These are phyloP conservation scores for Drosophila nr. perissopoda DNA, from an alignment of 2,888 invertebrate species.

Conservation along the genomic window DNA sequence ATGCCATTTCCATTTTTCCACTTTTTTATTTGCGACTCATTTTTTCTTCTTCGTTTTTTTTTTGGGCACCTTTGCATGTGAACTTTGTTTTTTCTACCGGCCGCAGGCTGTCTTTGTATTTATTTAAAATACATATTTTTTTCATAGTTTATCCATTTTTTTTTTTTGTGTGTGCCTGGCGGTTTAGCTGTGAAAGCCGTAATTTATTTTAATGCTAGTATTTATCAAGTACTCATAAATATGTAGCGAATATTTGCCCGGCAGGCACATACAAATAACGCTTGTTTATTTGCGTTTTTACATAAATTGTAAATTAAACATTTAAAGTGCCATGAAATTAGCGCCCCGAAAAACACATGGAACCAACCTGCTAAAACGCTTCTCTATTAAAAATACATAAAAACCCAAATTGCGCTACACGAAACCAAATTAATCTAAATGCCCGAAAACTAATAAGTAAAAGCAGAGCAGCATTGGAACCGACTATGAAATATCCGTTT, in stretches of 20 bases:
- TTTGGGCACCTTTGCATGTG: constrained; percentile 52
- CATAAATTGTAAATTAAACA: constrained; percentile 78
- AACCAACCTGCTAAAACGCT: constrained; percentile 25
- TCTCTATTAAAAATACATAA: constrained; percentile 77
- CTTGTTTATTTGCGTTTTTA: constrained; percentile 33
- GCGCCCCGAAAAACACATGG: constrained; percentile 66
- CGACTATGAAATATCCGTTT: constrained; percentile 17
- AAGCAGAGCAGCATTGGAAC: background rate
- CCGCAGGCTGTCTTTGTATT: constrained; percentile 33
- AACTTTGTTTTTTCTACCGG: constrained; percentile 38
- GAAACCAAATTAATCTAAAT: constrained; percentile 61
- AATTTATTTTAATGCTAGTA: constrained; percentile 85
- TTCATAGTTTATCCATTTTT: constrained; percentile 19
- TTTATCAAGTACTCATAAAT: constrained; percentile 82
- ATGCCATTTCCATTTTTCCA: constrained; percentile 55
- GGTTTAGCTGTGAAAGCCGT: constrained; percentile 73
- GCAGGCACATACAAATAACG: constrained; percentile 24
- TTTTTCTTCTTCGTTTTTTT: constrained; percentile 4
- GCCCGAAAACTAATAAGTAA: constrained; percentile 55
- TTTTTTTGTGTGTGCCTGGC: constrained; percentile 13
- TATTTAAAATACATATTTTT: constrained; percentile 67
- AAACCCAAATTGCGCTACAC: constrained; percentile 52
- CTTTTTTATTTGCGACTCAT: constrained; percentile 32
- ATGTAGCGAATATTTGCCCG: constrained; percentile 52
- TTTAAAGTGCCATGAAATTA: constrained; percentile 77